Conservation (phyloP, 2,797 vertebrate genomes). For the Onychomys leucogaster region DNA sequence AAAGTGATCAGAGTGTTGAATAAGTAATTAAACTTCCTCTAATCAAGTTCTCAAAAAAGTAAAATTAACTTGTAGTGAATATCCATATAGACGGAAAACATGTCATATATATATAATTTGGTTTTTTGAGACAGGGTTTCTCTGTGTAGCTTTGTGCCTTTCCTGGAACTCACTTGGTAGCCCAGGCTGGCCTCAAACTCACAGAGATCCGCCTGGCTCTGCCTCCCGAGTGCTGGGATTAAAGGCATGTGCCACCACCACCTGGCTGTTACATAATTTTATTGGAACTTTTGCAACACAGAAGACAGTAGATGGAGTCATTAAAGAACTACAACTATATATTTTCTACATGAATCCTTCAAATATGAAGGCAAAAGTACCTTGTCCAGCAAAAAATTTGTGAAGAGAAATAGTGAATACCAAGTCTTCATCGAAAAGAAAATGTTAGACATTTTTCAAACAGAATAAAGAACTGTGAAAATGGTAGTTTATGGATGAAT, state of each 20-base stretch:
- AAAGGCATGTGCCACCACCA: too few relatives aligned
- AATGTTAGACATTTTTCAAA: background rate
- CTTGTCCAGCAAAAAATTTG: background rate
- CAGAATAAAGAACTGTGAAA: background rate
- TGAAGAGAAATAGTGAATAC: background rate
- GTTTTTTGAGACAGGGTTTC: too few relatives aligned
- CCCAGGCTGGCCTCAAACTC: too few relatives aligned
- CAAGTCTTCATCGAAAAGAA: background rate
- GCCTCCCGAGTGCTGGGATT: too few relatives aligned
- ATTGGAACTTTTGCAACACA: slow-evolving; percentile 7
- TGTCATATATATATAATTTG: too few relatives aligned
- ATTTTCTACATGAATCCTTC: background rate
- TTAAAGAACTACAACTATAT: background rate
- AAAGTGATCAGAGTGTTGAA: background rate
- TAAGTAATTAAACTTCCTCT: background rate
- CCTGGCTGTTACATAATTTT: background rate
- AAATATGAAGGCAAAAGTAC: background rate
- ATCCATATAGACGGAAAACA: background rate
- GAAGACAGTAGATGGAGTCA: slow-evolving; percentile 1
- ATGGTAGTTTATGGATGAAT: background rate
- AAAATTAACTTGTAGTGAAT: slow-evolving; percentile 4
- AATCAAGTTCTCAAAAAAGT: background rate
- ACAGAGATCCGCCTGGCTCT: too few relatives aligned
- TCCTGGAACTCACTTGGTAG: too few relatives aligned
- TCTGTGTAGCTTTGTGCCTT: too few relatives aligned